A percentile compares a stretch with the other conserved stretches of the same genome.
Evolutionary conservation across 2,888 invertebrate genomes (phyloP).

Genomic region (Acheta domesticus): DNA sequence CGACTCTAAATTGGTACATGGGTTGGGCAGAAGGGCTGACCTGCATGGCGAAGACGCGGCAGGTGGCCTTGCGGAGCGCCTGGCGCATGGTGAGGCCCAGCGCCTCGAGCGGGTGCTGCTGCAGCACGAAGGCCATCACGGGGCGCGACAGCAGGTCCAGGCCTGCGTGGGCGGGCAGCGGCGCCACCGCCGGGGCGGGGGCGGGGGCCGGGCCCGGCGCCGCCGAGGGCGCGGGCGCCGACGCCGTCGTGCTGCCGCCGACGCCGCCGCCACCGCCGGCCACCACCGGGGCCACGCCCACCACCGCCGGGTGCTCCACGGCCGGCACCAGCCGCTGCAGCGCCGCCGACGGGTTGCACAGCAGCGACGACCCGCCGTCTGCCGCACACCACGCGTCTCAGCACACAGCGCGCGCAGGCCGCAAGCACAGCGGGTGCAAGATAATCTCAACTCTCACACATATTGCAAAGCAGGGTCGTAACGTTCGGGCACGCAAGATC

Average conservation of each 20-base stretch:
- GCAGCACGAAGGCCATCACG: slow-evolving; percentile 81
- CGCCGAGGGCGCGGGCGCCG: slow-evolving; percentile 57
- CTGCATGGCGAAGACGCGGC: slow-evolving; percentile 80
- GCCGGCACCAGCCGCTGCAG: slow-evolving; percentile 74
- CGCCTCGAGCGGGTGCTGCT: slow-evolving; percentile 79
- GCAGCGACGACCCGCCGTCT: slow-evolving; percentile 74
- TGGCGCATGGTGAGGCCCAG: slow-evolving; percentile 84
- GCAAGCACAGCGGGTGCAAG: too few species aligned
- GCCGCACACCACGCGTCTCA: slow-evolving; percentile 33
- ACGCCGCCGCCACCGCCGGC: slow-evolving; percentile 40
- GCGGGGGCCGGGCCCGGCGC: slow-evolving; percentile 47
- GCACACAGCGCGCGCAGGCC: too few species aligned
- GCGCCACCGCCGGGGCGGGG: slow-evolving; percentile 40
- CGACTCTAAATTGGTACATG: too few species aligned
- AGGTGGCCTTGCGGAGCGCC: slow-evolving; percentile 64
- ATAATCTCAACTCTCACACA: too few species aligned
- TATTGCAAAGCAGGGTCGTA: too few species aligned
- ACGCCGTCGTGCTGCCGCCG: slow-evolving; percentile 55
- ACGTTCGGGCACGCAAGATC: too few species aligned
- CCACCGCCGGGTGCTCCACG: slow-evolving; percentile 56
- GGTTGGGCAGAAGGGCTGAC: slow-evolving; percentile 44
- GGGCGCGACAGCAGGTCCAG: slow-evolving; percentile 70
- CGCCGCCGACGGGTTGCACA: slow-evolving; percentile 86
- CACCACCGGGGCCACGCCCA: slow-evolving; percentile 41
- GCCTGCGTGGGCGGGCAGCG: slow-evolving; percentile 36